Base-by-base conservation (phyloP, 1,140 invertebrate species). In the Anastrepha ludens region DNA sequence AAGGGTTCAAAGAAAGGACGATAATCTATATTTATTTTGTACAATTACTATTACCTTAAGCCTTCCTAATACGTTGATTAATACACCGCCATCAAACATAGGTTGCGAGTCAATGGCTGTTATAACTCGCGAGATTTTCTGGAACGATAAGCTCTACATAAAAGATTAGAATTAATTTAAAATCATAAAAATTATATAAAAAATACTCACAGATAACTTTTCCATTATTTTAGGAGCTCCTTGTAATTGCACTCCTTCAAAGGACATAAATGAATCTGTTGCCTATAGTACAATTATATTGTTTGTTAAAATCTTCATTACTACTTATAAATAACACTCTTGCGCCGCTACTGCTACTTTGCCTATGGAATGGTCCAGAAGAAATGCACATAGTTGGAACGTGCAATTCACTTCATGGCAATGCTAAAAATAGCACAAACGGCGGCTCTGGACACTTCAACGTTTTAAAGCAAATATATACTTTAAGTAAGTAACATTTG, bases 71-170 rank as follows among this genome's bases (percentile, higher is more conserved):
- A 99, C 98, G 95, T 97, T 98, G 89, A 99, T 98, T 93, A 99
- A 93, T 88, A 99, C 96, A 87, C 98, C 98, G 67, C 98, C 98
- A 94, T 99, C 98, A 91, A 98, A 98, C 95, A 97, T 99, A 64
- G 98, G 98, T 94, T 99, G 98, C 88, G 97, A 98, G 93, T 99
- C 98, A 70, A 98, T 96, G n/a, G 97, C 96, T 87, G 98, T 98
- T 92, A 99, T 97, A 92, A 97, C 95, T 94, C 98, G 96, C 92
- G 96, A 96, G 90, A 99, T 99, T 94, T 98, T 98, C 95, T 98
- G 97, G 95, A 99, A 99, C 88, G 95, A 95, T 93, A 99, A 94
- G 92, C 95, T 95, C 97, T 98, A 93, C 89, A 96, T 95, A 89
- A 62, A 64, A 47, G 13, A 67, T 17, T 65, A n/a, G 41, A 67